phyloP scores from a whole-genome alignment of 23 tunicate genomes.

The Clavelina lepadiformis region DNA sequence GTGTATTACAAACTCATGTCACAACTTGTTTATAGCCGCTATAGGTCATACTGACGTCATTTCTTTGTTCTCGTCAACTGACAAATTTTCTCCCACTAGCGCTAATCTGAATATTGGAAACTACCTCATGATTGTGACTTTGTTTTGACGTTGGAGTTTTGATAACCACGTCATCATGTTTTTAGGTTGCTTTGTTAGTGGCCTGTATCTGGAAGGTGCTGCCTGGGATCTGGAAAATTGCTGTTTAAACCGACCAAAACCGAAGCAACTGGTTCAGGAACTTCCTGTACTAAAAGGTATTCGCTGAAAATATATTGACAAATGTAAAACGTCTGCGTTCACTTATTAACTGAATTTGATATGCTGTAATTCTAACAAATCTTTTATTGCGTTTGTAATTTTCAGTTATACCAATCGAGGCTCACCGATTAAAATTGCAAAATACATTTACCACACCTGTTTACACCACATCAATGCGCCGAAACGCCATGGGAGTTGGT shows the following conservation, averaged over 20 bases:
- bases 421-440: conserved; percentile 93
- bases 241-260: conserved; percentile 73
- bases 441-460: conserved; percentile 97
- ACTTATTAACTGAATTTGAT: background rate
- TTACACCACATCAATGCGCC: conserved; percentile 94
- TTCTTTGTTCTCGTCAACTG: too few relatives aligned
- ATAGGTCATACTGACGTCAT: too few relatives aligned
- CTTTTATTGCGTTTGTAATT: conserved; percentile 2
- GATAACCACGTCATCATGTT: too few relatives aligned
- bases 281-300: conserved; percentile 93
- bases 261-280: conserved; percentile 93
- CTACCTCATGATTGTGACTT: too few relatives aligned
- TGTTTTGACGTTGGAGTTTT: conserved; percentile 14
- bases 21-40: too few relatives aligned
- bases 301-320: background rate
- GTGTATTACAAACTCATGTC: too few relatives aligned
- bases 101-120: too few relatives aligned
- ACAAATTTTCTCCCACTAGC: too few relatives aligned
- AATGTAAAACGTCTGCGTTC: too few relatives aligned
- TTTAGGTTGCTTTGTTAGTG: conserved; percentile 92
- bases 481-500: conserved; percentile 99
- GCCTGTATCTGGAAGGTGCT: conserved; percentile 97
- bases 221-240: conserved; percentile 90
- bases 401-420: conserved; percentile 94
- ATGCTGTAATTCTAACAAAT: background rate